phyloP scores from a whole-genome alignment of 2,113 vertebrate genomes.

The Coregonus clupeaformis region DNA sequence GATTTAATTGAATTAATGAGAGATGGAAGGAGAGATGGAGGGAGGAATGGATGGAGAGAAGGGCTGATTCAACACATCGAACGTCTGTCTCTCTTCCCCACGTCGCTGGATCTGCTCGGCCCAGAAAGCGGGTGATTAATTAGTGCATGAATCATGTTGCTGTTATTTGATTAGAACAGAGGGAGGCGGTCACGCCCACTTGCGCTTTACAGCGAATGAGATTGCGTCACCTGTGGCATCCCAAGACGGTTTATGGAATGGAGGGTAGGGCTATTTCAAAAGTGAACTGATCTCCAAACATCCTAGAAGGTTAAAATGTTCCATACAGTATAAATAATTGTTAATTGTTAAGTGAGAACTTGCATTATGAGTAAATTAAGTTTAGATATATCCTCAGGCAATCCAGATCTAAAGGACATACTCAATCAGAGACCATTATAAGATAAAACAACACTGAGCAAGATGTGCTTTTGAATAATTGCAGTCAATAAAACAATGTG shows the following conservation, averaged over 20 bases:
- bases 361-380: too few relatives aligned
- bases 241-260: background rate
- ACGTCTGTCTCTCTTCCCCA: slow-evolving; percentile 43
- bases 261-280: background rate
- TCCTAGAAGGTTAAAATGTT: slow-evolving; percentile 10
- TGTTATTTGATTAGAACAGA: slow-evolving; percentile 66
- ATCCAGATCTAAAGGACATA: too few relatives aligned
- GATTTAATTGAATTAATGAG: slow-evolving; percentile 60
- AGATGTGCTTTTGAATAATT: too few relatives aligned
- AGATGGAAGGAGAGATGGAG: background rate
- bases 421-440: too few relatives aligned
- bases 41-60: slow-evolving; percentile 14
- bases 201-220: slow-evolving; percentile 46
- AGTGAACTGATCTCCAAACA: too few relatives aligned
- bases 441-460: too few relatives aligned
- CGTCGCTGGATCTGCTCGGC: slow-evolving; percentile 41
- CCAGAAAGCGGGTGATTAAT: slow-evolving; percentile 70
- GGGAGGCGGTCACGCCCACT: slow-evolving; percentile 55
- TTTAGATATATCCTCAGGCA: too few relatives aligned
- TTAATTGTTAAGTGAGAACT: slow-evolving; percentile 34
- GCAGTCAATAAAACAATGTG: too few relatives aligned
- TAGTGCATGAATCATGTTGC: slow-evolving; percentile 63
- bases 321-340: slow-evolving; percentile 58
- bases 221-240: slow-evolving; percentile 8
- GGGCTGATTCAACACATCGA: slow-evolving; percentile 66